Evolutionary conservation across 2,113 vertebrate genomes (phyloP).

Genomic region (Mobula hypostoma): DNA sequence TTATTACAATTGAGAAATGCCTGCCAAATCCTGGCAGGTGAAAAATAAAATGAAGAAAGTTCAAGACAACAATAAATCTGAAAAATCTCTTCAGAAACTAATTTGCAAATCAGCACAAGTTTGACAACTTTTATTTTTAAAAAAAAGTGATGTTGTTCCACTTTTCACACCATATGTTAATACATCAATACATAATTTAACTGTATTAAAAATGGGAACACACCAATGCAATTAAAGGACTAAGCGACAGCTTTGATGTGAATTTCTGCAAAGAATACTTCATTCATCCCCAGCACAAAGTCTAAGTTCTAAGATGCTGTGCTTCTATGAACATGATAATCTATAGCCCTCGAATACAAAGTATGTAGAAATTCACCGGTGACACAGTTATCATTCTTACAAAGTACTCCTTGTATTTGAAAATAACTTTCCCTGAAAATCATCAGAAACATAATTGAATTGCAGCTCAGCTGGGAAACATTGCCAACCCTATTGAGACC

Average conservation of each 20-base stretch:
- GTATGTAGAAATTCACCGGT: background rate
- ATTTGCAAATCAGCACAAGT: no score
- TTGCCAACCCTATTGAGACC: background rate
- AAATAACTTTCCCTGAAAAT: slow-evolving; percentile 7
- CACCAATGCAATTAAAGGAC: slow-evolving; percentile 8
- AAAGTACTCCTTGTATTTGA: background rate
- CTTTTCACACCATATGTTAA: no score
- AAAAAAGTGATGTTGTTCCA: no score
- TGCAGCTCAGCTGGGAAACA: background rate
- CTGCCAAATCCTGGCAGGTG: background rate
- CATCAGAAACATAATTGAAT: background rate
- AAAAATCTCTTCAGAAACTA: background rate
- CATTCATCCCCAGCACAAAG: background rate
- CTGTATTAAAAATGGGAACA: background rate
- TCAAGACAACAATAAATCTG: background rate
- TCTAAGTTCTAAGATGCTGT: background rate
- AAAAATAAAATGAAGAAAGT: background rate
- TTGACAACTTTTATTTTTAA: background rate
- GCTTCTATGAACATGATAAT: background rate
- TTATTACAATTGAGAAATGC: no score
- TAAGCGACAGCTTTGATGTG: no score
- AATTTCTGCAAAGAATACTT: background rate
- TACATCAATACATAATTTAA: background rate
- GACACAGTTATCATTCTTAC: background rate
- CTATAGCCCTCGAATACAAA: background rate